Evolutionary conservation across 1,140 invertebrate species (phyloP), one percentile per base, ranked within the genome.

Genomic region (Drosophila biarmipes): DNA sequence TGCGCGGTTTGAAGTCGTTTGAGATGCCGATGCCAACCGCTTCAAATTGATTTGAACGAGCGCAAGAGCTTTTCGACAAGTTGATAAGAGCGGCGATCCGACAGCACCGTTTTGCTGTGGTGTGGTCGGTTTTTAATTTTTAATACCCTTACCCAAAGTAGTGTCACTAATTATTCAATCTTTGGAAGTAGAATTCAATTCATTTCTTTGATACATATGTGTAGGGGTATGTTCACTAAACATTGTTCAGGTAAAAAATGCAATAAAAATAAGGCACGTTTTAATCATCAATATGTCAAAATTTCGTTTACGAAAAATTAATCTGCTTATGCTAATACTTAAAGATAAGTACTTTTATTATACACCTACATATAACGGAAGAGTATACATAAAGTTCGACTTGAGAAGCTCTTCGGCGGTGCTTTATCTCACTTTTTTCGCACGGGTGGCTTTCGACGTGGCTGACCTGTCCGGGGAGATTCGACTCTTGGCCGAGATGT

Each of bases 1-100:
- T 10, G 0, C 24, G 15, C 15, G 35, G 24, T 12, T 51, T 15
- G 56, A 31, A 15, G 17, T n/a, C 15, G 24, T 10, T 29, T 4
- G 31, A 34, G 76, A 64, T 64, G 76, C 43, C 57, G 67, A 73
- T 61, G 69, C 69, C 37, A 73, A 78, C 59, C 84, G 81, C 82
- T 89, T 75, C 82, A 71, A 86, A 86, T 86, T 86, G 84, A 86
- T 86, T 86, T 86, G 74, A 82, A 72, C 78, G 84, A 76, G 61
- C 82, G 78, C 73, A 67, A 67, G 67, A 86, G 80, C 69, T 77
- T 86, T 81, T 38, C 69, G 84, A 82, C 78, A 76, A 59, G 84
- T 82, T 86, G 82, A 89, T 86, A 86, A 86, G 84, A 69, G 79
- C 52, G 24, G 43, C 55, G 6, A 61, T 61, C 76, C 80, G 76